phyloP scores from a whole-genome alignment of 2,888 invertebrate species.

The Cremastobaeus sp. region DNA sequence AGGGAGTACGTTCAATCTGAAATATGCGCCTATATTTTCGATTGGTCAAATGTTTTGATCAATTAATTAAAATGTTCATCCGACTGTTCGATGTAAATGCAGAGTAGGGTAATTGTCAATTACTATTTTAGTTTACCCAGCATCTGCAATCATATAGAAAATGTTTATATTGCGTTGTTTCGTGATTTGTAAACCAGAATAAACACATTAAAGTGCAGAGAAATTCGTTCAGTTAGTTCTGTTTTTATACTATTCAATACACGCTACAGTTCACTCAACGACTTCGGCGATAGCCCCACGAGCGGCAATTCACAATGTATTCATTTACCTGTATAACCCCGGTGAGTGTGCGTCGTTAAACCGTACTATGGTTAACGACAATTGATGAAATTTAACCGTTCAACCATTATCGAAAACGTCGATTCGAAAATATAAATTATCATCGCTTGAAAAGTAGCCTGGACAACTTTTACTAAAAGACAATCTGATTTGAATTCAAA shows the following conservation, averaged over 20 bases:
- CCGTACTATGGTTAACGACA: constrained; percentile 6
- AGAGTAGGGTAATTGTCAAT: constrained; percentile 12
- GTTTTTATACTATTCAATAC: constrained; percentile 37
- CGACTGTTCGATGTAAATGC: too few species aligned
- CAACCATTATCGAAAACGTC: constrained; percentile 5
- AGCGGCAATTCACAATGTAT: constrained; percentile 38
- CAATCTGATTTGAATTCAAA: constrained; percentile 5
- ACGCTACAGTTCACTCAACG: constrained; percentile 37
- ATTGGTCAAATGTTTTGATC: too few species aligned
- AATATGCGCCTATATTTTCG: too few species aligned
- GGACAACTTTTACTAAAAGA: too few species aligned
- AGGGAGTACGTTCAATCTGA: too few species aligned
- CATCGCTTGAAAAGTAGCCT: background rate
- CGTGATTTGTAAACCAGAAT: constrained; percentile 39
- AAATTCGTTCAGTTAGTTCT: constrained; percentile 27
- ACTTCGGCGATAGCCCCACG: constrained; percentile 37
- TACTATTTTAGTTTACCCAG: constrained; percentile 15
- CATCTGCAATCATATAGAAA: constrained; percentile 3
- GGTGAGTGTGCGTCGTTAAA: background rate
- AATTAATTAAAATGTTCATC: too few species aligned
- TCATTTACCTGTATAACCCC: background rate
- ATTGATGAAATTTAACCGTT: constrained; percentile 23
- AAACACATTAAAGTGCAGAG: constrained; percentile 33
- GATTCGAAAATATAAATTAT: constrained; percentile 10
- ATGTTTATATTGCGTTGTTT: constrained; percentile 13